phyloP scores from a whole-genome alignment of 2,797 vertebrate species.

The Microchirus variegatus region DNA sequence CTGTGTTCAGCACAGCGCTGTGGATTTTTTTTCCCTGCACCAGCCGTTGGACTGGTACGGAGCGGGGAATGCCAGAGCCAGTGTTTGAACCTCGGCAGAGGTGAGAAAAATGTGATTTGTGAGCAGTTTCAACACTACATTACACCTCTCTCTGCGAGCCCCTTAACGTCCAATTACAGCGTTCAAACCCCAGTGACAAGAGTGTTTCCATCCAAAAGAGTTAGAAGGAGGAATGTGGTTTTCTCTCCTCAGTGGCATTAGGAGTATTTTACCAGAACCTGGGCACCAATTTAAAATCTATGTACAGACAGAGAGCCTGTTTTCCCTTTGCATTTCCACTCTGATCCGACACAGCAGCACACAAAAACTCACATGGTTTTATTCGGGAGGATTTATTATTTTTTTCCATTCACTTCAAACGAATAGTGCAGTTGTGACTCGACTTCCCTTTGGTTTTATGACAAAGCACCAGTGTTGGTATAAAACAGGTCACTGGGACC shows the following conservation, averaged over 20 bases:
- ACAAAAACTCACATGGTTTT: conserved; percentile 52
- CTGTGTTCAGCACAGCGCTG: conserved; percentile 38
- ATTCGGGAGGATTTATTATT: conserved; percentile 59
- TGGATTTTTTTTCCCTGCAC: conserved; percentile 31
- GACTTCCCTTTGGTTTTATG: conserved; percentile 75
- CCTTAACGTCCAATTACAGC: conserved; percentile 73
- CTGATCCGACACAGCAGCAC: conserved; percentile 63
- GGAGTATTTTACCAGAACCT: conserved; percentile 71
- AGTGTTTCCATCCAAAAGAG: conserved; percentile 69
- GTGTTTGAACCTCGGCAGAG: conserved; percentile 51
- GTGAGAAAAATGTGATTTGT: conserved; percentile 69
- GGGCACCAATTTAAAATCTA: conserved; percentile 56
- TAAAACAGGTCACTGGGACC: conserved; percentile 87
- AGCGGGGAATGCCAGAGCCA: conserved; percentile 22
- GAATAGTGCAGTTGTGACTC: conserved; percentile 78
- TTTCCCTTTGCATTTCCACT: conserved; percentile 58
- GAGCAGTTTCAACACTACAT: conserved; percentile 63
- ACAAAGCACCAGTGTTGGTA: conserved; percentile 79
- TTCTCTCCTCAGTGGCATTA: conserved; percentile 53
- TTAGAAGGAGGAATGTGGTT: conserved; percentile 55
- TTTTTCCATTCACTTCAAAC: conserved; percentile 72
- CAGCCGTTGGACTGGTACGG: conserved; percentile 1
- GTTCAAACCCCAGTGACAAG: conserved; percentile 57
- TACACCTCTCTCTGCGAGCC: conserved; percentile 68
- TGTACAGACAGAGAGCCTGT: conserved; percentile 57